Percentiles rank a stretch among this genome's conserved stretches.
phyloP scores from a whole-genome alignment of 2,113 vertebrate genomes.

The Phylloscopus whistleri region DNA sequence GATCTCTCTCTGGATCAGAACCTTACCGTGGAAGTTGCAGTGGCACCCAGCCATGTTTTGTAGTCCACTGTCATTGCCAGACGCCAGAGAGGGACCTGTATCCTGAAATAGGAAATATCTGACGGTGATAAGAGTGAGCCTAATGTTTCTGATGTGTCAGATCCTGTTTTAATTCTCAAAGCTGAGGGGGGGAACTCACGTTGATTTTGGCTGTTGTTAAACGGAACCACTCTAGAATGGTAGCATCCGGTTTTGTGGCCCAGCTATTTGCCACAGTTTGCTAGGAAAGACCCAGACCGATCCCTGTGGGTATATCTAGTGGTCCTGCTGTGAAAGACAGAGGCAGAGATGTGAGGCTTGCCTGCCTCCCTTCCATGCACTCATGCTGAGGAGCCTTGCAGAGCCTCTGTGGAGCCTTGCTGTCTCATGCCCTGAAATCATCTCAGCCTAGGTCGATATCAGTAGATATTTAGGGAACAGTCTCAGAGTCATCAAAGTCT shows the following conservation, averaged over 20 bases:
- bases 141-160: background rate
- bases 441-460: background rate
- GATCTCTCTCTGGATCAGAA: background rate
- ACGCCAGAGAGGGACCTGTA: background rate
- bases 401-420: background rate
- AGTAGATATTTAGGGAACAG: background rate
- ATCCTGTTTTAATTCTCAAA: background rate
- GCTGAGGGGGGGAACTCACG: background rate
- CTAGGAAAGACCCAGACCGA: background rate
- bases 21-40: background rate
- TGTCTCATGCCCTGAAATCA: background rate
- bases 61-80: background rate
- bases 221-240: background rate
- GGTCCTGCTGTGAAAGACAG: background rate
- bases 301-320: background rate
- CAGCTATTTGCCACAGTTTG: background rate
- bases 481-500: background rate
- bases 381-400: fast-evolving
- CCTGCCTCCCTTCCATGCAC: background rate
- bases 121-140: background rate
- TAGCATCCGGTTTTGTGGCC: background rate
- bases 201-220: background rate
- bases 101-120: background rate
- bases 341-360: background rate
- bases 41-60: background rate